These are phyloP conservation scores for Stenodera caucasica DNA, from an alignment of 2,888 invertebrate genomes.

Conservation along the genomic window DNA sequence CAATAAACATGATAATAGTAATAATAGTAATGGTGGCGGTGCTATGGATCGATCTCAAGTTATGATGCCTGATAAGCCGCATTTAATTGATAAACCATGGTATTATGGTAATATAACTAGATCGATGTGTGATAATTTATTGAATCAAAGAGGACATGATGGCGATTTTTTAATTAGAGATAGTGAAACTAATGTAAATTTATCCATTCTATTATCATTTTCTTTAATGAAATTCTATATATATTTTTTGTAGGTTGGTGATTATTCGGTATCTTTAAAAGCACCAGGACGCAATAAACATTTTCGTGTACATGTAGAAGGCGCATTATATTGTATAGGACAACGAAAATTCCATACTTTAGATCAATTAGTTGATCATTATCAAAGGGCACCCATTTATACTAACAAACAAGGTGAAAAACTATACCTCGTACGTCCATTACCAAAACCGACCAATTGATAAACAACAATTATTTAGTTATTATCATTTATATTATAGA, in stretches of 20 bases:
- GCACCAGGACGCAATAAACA: conserved; percentile 98
- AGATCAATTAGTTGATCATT: conserved; percentile 96
- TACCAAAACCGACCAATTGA: conserved; percentile 66
- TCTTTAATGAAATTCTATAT: conserved; percentile 12
- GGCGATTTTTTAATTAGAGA: conserved; percentile 99
- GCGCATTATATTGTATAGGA: conserved; percentile 93
- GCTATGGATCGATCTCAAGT: conserved; percentile 52
- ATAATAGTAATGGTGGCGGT: background rate
- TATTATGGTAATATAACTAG: conserved; percentile 96
- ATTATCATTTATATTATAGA: conserved; percentile 31
- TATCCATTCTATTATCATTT: background rate
- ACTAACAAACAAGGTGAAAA: conserved; percentile 98
- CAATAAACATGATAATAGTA: conserved; percentile 37
- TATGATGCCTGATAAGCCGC: conserved; percentile 62
- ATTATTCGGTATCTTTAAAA: conserved; percentile 97
- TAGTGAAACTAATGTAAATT: conserved; percentile 94
- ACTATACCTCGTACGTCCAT: conserved; percentile 91
- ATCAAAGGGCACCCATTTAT: conserved; percentile 98
- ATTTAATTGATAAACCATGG: conserved; percentile 86
- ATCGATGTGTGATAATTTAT: conserved; percentile 92
- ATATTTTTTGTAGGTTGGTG: conserved; percentile 78
- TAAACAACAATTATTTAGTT: conserved; percentile 22
- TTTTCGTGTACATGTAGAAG: conserved; percentile 96
- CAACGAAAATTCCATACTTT: conserved; percentile 95
- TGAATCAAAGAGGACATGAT: conserved; percentile 94